Evolutionary conservation across 2,888 invertebrate genomes (phyloP).

Genomic region (Drosophila aldrichi): DNA sequence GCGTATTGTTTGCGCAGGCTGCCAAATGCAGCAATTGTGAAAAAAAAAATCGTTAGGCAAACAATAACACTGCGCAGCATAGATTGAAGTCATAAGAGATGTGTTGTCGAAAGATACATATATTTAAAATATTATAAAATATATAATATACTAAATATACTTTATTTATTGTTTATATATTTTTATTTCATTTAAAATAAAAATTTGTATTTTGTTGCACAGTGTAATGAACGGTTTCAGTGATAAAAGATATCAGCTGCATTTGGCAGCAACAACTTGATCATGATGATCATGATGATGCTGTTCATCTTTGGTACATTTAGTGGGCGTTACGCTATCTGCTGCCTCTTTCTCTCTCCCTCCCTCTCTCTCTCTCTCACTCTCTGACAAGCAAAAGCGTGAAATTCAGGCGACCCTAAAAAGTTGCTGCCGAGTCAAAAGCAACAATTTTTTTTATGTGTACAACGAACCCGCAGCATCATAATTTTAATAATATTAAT

Average conservation of each 20-base stretch:
- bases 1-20: slow-evolving; percentile 69
- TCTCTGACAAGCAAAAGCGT: slow-evolving; percentile 62
- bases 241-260: slow-evolving; percentile 68
- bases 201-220: neutral
- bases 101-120: too few relatives aligned
- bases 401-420: slow-evolving; percentile 66
- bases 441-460: slow-evolving; percentile 60
- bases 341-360: slow-evolving; percentile 26
- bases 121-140: neutral
- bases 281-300: slow-evolving; percentile 10
- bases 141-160: neutral
- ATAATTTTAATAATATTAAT: slow-evolving; percentile 64
- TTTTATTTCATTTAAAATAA: too few relatives aligned
- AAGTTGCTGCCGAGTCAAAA: slow-evolving; percentile 52
- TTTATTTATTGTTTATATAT: too few relatives aligned
- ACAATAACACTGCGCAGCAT: slow-evolving; percentile 6
- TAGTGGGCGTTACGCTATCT: slow-evolving; percentile 58
- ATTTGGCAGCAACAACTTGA: slow-evolving; percentile 9
- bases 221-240: slow-evolving; percentile 73
- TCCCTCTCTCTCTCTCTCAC: slow-evolving; percentile 44
- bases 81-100: neutral
- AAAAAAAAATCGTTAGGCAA: slow-evolving; percentile 47
- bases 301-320: slow-evolving; percentile 31
- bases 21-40: slow-evolving; percentile 28
- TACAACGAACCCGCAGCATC: slow-evolving; percentile 69